These are phyloP conservation scores for Zaprionus ghesquierei DNA, from an alignment of 1,140 invertebrate species.

Conservation along the genomic window DNA sequence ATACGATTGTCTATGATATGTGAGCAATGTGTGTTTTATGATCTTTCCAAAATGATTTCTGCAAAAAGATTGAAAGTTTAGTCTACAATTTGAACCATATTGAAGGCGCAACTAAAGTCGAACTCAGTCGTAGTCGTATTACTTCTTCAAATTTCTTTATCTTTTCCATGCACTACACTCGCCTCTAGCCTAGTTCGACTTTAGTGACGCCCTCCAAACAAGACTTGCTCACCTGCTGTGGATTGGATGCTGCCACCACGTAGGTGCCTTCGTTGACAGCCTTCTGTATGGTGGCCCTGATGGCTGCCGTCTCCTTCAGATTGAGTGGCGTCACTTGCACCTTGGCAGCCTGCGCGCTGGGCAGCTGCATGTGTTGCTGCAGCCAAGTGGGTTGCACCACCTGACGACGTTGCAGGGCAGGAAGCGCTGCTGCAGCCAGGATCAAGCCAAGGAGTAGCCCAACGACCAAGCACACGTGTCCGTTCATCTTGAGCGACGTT, in stretches of 20 bases:
- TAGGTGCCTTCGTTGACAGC: slow-evolving; percentile 54
- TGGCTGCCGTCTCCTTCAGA: slow-evolving; percentile 35
- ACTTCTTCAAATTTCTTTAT: too few species aligned
- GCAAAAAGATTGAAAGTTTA: too few species aligned
- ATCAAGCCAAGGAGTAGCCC: not conserved
- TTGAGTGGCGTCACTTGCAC: slow-evolving; percentile 59
- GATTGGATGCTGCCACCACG: slow-evolving; percentile 39
- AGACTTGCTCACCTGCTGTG: slow-evolving; percentile 38
- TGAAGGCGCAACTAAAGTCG: too few species aligned
- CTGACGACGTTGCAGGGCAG: slow-evolving; percentile 49
- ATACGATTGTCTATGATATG: too few species aligned
- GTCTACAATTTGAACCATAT: too few species aligned
- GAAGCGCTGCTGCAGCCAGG: not conserved
- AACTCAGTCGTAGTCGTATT: too few species aligned
- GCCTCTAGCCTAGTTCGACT: too few species aligned
- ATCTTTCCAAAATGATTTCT: too few species aligned
- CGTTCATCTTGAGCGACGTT: not conserved
- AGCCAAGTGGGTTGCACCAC: slow-evolving; percentile 60
- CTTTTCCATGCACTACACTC: too few species aligned
- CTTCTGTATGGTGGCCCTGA: slow-evolving; percentile 53
- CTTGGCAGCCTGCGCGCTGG: not conserved
- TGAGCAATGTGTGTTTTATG: too few species aligned
- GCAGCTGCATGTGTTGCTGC: slow-evolving; percentile 5
- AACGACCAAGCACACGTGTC: not conserved
- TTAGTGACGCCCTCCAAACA: not conserved